phyloP scores from a whole-genome alignment of 2,113 vertebrate genomes.

The Campylorhamphus procurvoides region DNA sequence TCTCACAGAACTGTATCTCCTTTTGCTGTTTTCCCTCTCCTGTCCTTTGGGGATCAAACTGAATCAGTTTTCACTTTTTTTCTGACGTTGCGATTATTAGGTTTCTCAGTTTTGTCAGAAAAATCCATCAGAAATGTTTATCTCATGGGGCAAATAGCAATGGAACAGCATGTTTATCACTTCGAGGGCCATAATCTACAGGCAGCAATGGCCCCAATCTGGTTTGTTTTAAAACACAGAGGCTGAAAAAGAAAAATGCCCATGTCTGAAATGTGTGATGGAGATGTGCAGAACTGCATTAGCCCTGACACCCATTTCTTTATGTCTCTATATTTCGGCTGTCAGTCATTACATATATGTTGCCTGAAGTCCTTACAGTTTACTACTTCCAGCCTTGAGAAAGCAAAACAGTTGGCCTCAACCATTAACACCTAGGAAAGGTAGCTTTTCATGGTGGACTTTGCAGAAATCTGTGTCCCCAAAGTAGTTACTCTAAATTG shows the following conservation, averaged over 20 bases:
- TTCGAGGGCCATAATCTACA: constrained; percentile 72
- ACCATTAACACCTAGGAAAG: neutral
- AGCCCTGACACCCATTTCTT: constrained; percentile 43
- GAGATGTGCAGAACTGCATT: constrained; percentile 58
- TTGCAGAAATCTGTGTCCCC: neutral
- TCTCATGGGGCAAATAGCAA: constrained; percentile 79
- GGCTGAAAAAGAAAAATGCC: constrained; percentile 60
- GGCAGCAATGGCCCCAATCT: constrained; percentile 64
- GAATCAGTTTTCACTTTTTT: constrained; percentile 78
- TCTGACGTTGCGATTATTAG: constrained; percentile 78
- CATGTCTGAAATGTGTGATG: constrained; percentile 39
- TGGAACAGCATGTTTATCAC: constrained; percentile 79
- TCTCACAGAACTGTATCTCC: constrained; percentile 69
- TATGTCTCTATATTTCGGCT: constrained; percentile 64
- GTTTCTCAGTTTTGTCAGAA: constrained; percentile 79
- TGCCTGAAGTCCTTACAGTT: constrained; percentile 48
- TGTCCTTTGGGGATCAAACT: constrained; percentile 73
- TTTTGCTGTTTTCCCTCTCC: constrained; percentile 64
- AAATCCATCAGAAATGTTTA: constrained; percentile 80
- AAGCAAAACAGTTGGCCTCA: constrained; percentile 20
- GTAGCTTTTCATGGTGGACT: neutral
- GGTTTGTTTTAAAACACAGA: constrained; percentile 66
- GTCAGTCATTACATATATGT: constrained; percentile 61
- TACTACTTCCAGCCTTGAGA: constrained; percentile 6
- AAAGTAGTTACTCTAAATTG: neutral